Base-by-base conservation (phyloP, 1,140 invertebrate genomes). In the Portunus trituberculatus region DNA sequence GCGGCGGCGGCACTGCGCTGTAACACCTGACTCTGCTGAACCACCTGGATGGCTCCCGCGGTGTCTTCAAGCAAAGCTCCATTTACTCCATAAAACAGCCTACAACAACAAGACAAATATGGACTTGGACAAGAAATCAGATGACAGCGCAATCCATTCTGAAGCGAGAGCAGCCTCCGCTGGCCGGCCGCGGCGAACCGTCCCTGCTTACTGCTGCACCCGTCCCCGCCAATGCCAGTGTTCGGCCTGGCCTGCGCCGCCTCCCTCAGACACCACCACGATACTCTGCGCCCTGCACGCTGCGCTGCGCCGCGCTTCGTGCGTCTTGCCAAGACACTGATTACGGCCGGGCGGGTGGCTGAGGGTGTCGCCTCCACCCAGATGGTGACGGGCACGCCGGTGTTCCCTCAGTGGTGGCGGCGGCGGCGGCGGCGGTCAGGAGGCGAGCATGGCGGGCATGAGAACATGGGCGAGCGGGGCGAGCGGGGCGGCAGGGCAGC, bases 61-160 rank as follows among this genome's bases (percentile, higher is more conserved):
- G 67, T 20, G 67, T n/a, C 67, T 25, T n/a, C 67, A 25, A 76
- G 67, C 67, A 76, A 76, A n/a, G 67, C 20, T 76, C n/a, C 67
- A 76, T 76, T 76, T n/a, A 76, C 67, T 76, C 67, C 25, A 76
- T 76, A 76, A 76, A 76, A 76, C 20, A 76, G 67, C n/a, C 67
- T 7, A n/a, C 67, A 76, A 76, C 67, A 76, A 25, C 67, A 76
- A 7, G 67, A 76, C 67, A 76, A 76, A 76, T 76, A n/a, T 76
- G 67, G 67, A 76, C 20, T 76, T 25, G 67, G n/a, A 76, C 67
- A 76, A 76, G 67, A 25, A 76, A 76, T 76, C 67, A 25, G n/a
- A 76, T 76, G 67, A 76, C 67, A 76, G n/a, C 20, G 67, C 67
- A 76, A 76, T 76, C 67, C 67, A 76, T 76, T 76, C 67, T 76